phyloP scores from a whole-genome alignment of 2,113 vertebrate genomes.

The Oryzias celebensis region DNA sequence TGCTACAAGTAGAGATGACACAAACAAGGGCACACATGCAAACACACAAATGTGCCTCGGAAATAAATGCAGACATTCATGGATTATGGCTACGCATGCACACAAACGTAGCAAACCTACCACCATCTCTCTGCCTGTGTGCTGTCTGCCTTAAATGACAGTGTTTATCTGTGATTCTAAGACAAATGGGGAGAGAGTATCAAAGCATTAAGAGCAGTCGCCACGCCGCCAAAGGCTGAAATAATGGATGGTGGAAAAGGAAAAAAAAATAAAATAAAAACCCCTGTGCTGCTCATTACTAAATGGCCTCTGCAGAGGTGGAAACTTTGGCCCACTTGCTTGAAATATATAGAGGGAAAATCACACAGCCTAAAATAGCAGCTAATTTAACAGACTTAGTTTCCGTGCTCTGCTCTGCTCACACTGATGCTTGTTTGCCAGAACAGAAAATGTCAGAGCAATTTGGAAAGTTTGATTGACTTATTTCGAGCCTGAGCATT shows the following conservation, averaged over 20 bases:
- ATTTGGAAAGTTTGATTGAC: slow-evolving; percentile 51
- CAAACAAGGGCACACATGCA: slow-evolving; percentile 40
- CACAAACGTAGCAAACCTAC: slow-evolving; percentile 5
- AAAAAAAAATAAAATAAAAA: slow-evolving; percentile 16
- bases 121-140: slow-evolving; percentile 22
- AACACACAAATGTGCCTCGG: slow-evolving; percentile 23
- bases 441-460: slow-evolving; percentile 36
- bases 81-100: not conserved
- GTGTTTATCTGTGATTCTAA: slow-evolving; percentile 70
- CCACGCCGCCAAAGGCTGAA: slow-evolving; percentile 52
- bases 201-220: slow-evolving; percentile 63
- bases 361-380: slow-evolving; percentile 27
- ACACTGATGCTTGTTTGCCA: slow-evolving; percentile 25
- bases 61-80: slow-evolving; percentile 14
- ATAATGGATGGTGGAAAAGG: slow-evolving; percentile 72
- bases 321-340: slow-evolving; percentile 38
- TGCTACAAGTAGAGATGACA: slow-evolving; percentile 21
- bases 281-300: slow-evolving; percentile 66
- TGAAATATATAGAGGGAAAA: slow-evolving; percentile 18
- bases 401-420: slow-evolving; percentile 8
- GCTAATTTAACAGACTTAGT: slow-evolving; percentile 46
- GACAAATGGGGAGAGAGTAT: slow-evolving; percentile 67
- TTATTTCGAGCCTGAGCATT: slow-evolving; percentile 26
- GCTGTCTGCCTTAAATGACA: slow-evolving; percentile 60
- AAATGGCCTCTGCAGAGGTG: slow-evolving; percentile 61